These are phyloP conservation scores for Rhamnusium bicolor DNA, from an alignment of 2,888 invertebrate genomes.

Conservation along the genomic window DNA sequence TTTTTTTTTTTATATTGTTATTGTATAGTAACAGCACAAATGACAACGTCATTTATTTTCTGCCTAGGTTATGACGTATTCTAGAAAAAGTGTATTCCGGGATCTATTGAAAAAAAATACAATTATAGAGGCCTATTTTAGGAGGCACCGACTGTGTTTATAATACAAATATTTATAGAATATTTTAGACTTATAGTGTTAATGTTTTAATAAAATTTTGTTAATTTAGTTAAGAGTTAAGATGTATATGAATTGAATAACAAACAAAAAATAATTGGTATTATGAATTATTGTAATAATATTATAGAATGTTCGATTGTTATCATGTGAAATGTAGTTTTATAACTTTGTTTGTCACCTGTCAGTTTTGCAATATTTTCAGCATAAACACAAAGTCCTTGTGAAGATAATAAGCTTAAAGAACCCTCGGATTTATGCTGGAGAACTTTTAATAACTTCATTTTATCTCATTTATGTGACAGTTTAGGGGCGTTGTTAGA, in stretches of 20 bases:
- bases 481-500: neutral
- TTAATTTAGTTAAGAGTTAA: conserved; percentile 10
- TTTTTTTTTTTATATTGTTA: too few relatives aligned
- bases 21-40: too few relatives aligned
- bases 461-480: neutral
- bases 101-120: neutral
- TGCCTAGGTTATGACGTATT: too few relatives aligned
- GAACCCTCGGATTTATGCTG: neutral
- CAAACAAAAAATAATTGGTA: neutral
- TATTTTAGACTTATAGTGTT: conserved; percentile 10
- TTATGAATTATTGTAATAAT: neutral
- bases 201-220: conserved; percentile 15
- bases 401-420: neutral
- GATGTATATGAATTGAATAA: neutral
- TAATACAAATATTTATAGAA: conserved; percentile 17
- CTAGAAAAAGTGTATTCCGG: too few relatives aligned
- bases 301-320: neutral
- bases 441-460: neutral
- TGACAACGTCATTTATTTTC: too few relatives aligned
- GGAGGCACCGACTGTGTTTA: neutral
- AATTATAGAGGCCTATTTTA: conserved; percentile 11
- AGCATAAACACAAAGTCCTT: neutral
- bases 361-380: neutral
- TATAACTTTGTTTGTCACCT: conserved; percentile 3
- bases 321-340: neutral